Conservation (phyloP, 92 coral and sea anemone species). For the Phenganax stokvisi region DNA sequence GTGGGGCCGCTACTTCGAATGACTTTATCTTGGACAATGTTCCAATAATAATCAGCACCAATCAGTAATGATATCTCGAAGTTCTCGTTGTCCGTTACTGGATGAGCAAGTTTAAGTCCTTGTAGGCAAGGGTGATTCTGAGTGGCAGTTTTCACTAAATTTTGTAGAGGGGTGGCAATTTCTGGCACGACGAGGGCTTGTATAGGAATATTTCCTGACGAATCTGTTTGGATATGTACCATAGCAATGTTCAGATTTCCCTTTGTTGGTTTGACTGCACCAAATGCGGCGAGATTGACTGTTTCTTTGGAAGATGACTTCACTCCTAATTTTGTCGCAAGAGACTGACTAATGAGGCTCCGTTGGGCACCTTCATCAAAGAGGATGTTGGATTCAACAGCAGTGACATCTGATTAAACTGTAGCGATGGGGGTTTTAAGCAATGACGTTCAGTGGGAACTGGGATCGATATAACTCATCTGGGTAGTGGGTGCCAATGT, state of each 20-base stretch:
- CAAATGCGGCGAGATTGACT: constrained; percentile 40
- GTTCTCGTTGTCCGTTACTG: constrained; percentile 50
- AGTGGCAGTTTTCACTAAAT: constrained; percentile 26
- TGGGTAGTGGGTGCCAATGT: constrained; percentile 1
- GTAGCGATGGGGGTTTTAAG: constrained; percentile 39
- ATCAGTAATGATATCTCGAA: constrained; percentile 50
- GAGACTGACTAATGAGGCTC: constrained; percentile 29
- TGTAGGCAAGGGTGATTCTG: constrained; percentile 37
- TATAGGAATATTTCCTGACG: constrained; percentile 46
- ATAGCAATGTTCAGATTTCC: constrained; percentile 43
- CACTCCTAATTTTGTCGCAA: constrained; percentile 19
- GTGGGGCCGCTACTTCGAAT: constrained; percentile 53
- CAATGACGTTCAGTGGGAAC: constrained; percentile 6
- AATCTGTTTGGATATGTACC: constrained; percentile 30
- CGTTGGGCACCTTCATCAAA: constrained; percentile 54
- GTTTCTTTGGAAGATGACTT: constrained; percentile 20
- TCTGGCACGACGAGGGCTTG: constrained; percentile 44
- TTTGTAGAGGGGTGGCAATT: constrained; percentile 49
- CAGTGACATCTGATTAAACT: background rate
- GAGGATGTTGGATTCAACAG: constrained; percentile 25
- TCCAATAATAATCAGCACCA: constrained; percentile 58
- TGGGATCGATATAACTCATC: background rate
- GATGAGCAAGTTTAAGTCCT: constrained; percentile 50
- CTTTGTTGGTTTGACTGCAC: constrained; percentile 28
- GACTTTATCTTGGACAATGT: constrained; percentile 44